Conservation (phyloP, 2,888 invertebrate genomes). For the Unio delphinus region DNA sequence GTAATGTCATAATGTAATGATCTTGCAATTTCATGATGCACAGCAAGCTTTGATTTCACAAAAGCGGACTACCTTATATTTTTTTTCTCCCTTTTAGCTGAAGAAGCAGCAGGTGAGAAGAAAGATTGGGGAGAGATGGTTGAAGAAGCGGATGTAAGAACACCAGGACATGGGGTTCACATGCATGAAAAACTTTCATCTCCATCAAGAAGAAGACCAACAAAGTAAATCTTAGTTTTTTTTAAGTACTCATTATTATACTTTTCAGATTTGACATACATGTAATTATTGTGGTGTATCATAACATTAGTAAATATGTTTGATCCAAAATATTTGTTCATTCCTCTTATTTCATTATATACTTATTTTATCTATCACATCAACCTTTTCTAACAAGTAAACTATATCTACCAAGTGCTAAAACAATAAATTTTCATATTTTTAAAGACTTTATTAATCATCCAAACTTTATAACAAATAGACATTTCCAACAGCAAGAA, state of each 20-base stretch:
- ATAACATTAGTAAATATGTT: neutral
- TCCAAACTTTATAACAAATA: too few species aligned
- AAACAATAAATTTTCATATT: too few species aligned
- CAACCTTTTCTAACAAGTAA: too few species aligned
- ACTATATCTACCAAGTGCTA: too few species aligned
- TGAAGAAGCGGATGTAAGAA: constrained; percentile 74
- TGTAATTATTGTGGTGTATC: neutral
- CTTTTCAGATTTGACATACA: neutral
- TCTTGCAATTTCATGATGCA: too few species aligned
- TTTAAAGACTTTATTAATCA: too few species aligned
- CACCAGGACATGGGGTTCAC: constrained; percentile 92
- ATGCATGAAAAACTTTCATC: constrained; percentile 94
- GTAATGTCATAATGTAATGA: too few species aligned
- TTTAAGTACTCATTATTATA: neutral
- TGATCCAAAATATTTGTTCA: neutral
- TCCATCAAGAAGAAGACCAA: constrained; percentile 82
- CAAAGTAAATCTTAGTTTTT: constrained; percentile 57
- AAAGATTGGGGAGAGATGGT: constrained; percentile 86
- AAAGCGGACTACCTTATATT: too few species aligned
- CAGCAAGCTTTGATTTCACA: too few species aligned
- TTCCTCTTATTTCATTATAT: neutral
- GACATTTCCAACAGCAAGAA: too few species aligned
- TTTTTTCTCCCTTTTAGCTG: constrained; percentile 15
- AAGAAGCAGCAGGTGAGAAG: constrained; percentile 29
- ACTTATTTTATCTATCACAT: too few species aligned